phyloP scores from a whole-genome alignment of 2,113 vertebrate genomes.

The Colius striatus region DNA sequence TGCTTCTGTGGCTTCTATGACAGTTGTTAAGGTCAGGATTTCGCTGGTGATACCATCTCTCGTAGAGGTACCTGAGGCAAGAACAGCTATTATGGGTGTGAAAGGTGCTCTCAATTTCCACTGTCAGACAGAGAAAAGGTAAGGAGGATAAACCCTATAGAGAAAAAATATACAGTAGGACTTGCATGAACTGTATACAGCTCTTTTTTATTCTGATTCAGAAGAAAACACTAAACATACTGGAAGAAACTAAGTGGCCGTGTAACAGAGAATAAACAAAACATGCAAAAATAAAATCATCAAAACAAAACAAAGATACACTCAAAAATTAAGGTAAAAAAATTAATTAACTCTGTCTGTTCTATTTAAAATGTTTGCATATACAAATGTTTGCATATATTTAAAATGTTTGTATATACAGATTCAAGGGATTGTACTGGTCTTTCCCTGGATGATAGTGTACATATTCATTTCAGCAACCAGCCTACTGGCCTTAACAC shows the following conservation, averaged over 20 bases:
- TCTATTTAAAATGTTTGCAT: background rate
- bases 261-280: background rate
- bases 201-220: background rate
- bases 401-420: background rate
- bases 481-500: background rate
- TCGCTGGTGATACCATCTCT: background rate
- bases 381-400: background rate
- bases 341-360: background rate
- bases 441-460: background rate
- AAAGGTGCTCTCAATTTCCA: background rate
- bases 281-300: background rate
- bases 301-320: fast-evolving
- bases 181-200: fast-evolving
- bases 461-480: background rate
- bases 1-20: background rate
- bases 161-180: background rate
- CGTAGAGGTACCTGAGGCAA: background rate
- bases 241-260: background rate
- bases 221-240: background rate
- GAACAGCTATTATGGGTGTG: background rate
- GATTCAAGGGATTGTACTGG: background rate
- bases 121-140: background rate
- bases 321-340: background rate
- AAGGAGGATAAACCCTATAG: background rate
- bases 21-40: background rate